These are phyloP conservation scores for Channa argus DNA, from an alignment of 2,113 vertebrate genomes.

Conservation along the genomic window DNA sequence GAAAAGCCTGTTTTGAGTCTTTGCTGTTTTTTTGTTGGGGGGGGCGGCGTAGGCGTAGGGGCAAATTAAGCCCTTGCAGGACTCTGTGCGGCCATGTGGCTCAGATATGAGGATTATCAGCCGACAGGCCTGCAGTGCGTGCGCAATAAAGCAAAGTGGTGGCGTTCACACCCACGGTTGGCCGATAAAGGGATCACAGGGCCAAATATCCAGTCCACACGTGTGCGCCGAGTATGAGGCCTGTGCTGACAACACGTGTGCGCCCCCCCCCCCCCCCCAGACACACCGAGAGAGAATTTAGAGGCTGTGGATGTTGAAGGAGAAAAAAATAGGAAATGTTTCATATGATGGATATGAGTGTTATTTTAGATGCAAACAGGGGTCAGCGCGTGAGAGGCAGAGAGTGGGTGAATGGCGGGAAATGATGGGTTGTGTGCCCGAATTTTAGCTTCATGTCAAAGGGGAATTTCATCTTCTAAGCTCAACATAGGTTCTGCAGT, in stretches of 20 bases:
- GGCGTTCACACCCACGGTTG: slow-evolving; percentile 61
- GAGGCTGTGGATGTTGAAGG: not conserved
- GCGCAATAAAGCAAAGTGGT: slow-evolving; percentile 61
- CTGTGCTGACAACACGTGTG: slow-evolving; percentile 56
- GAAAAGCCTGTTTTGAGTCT: not conserved
- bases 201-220: slow-evolving; percentile 69
- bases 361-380: slow-evolving; percentile 11
- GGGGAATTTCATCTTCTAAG: not conserved
- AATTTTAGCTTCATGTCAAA: not conserved
- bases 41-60: too few species aligned
- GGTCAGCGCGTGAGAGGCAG: not conserved
- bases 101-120: slow-evolving; percentile 62
- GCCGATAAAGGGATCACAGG: slow-evolving; percentile 69
- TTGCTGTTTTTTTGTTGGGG: too few species aligned
- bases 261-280: not conserved
- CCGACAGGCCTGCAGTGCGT: slow-evolving; percentile 50
- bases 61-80: slow-evolving; percentile 33
- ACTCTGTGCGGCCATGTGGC: slow-evolving; percentile 43
- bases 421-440: not conserved
- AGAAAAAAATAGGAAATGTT: slow-evolving; percentile 22
- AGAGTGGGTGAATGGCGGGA: not conserved
- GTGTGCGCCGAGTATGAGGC: slow-evolving; percentile 55
- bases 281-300: slow-evolving; percentile 3
- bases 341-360: slow-evolving; percentile 25
- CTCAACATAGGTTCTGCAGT: not conserved